Evolutionary conservation across 2,888 invertebrate genomes (phyloP).

Genomic region (Harpagoxenus sublaevis): DNA sequence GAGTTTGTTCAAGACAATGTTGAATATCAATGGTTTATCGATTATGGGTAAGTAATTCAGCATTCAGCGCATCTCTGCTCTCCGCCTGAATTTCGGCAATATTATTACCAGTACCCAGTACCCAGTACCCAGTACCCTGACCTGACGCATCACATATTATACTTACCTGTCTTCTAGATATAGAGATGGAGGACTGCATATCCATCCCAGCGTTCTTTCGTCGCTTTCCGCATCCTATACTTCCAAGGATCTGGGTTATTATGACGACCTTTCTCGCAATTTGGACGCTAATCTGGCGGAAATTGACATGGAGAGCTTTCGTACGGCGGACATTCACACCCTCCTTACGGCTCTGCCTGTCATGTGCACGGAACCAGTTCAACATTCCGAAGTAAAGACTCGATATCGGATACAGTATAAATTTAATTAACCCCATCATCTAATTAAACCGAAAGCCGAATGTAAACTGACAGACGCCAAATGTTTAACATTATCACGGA

Average conservation of each 20-base stretch:
- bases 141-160: neutral
- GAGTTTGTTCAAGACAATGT: conserved; percentile 95
- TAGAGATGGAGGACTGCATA: conserved; percentile 92
- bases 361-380: conserved; percentile 87
- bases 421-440: neutral
- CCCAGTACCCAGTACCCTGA: neutral
- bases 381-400: conserved; percentile 83
- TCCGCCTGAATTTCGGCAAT: neutral
- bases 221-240: conserved; percentile 94
- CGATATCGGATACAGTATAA: neutral
- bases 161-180: conserved; percentile 87
- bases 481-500: neutral
- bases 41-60: conserved; percentile 90
- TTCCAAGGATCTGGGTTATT: conserved; percentile 89
- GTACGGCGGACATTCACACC: conserved; percentile 96
- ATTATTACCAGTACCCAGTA: neutral
- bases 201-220: conserved; percentile 93
- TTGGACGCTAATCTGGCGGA: conserved; percentile 97
- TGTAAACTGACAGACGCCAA: conserved; percentile 6
- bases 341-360: conserved; percentile 93
- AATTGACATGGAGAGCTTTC: conserved; percentile 98
- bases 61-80: neutral
- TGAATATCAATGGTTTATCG: conserved; percentile 96
- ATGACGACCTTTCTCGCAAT: conserved; percentile 95
- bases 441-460: neutral